A percentile compares a stretch with the other conserved stretches of the same genome.
Evolutionary conservation across 2,113 vertebrate species (phyloP).

Genomic region (Kobus ellipsiprymnus): DNA sequence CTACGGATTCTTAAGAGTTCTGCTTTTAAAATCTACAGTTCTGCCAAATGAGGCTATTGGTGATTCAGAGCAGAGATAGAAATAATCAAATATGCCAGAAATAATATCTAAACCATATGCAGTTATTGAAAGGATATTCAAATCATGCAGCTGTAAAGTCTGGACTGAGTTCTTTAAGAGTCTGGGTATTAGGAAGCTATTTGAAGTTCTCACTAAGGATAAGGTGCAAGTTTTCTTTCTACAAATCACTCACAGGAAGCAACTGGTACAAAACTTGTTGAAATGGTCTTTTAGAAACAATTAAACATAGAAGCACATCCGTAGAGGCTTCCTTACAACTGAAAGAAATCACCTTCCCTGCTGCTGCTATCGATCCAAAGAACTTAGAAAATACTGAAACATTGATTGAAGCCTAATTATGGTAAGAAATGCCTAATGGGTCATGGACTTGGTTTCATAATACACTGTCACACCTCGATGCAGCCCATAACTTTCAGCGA

Average conservation of each 20-base stretch:
- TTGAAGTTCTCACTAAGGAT: conserved; percentile 77
- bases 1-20: neutral
- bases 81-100: conserved; percentile 38
- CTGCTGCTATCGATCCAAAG: neutral
- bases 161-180: conserved; percentile 67
- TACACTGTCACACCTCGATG: neutral
- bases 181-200: conserved; percentile 73
- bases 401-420: neutral
- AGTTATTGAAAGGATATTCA: conserved; percentile 67
- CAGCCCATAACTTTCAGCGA: neutral
- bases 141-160: conserved; percentile 62
- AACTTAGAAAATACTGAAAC: neutral
- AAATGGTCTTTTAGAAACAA: conserved; percentile 76
- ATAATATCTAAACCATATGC: conserved; percentile 59
- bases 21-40: neutral
- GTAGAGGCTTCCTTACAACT: conserved; percentile 57
- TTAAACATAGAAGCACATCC: conserved; percentile 74
- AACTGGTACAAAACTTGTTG: conserved; percentile 78
- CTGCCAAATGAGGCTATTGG: neutral
- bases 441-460: neutral
- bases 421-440: neutral
- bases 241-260: conserved; percentile 81
- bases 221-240: conserved; percentile 79
- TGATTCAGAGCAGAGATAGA: conserved; percentile 38
- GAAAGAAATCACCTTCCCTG: conserved; percentile 8